These are phyloP conservation scores for Varroa destructor DNA, from an alignment of 1,140 invertebrate genomes.

Conservation along the genomic window DNA sequence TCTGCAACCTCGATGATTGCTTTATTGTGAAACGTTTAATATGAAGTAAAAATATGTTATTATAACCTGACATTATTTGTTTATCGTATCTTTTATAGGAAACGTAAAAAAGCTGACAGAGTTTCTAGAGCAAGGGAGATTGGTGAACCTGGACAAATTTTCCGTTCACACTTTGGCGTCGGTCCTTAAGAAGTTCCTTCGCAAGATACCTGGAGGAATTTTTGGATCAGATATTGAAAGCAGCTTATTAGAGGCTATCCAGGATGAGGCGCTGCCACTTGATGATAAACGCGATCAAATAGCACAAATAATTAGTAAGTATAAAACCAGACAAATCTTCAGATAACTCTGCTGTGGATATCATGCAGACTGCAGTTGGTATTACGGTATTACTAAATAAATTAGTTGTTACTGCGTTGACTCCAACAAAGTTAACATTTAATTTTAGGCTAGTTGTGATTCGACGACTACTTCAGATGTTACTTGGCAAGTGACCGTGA, in stretches of 20 bases:
- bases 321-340: constrained; percentile 18
- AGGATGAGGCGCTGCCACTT: constrained; percentile 46
- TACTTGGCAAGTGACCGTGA: no score
- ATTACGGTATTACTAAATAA: constrained; percentile 11
- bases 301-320: constrained; percentile 54
- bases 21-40: no score
- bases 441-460: no score
- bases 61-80: not conserved
- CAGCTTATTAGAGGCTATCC: constrained; percentile 72
- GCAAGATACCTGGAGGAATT: constrained; percentile 89
- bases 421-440: no score
- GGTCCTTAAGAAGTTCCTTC: constrained; percentile 87
- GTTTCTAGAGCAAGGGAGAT: constrained; percentile 77
- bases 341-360: not conserved
- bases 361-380: constrained; percentile 15
- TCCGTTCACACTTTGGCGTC: constrained; percentile 96
- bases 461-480: no score
- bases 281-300: constrained; percentile 77
- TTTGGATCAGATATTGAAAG: constrained; percentile 80
- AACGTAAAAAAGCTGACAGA: constrained; percentile 93
- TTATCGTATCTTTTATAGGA: constrained; percentile 40
- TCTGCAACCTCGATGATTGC: no score
- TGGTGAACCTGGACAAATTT: constrained; percentile 95
- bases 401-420: not conserved
- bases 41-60: no score